Base-by-base conservation (phyloP, 2,797 vertebrate genomes). In the Galaxias olidus region DNA sequence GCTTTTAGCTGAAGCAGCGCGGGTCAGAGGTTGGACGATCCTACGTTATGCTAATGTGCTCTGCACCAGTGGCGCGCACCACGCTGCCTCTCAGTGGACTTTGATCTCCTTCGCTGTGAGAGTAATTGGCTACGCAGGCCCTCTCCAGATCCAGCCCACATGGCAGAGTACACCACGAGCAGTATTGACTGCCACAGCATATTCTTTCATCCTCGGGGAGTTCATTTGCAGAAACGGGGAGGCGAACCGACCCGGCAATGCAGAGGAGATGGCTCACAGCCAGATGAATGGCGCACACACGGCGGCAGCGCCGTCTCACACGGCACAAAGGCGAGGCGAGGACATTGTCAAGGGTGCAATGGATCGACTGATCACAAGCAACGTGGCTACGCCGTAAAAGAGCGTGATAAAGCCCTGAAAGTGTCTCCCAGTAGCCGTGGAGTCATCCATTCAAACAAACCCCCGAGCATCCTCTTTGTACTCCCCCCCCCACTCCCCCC, bases 201-300 rank as follows among this genome's bases (percentile, higher is more conserved):
- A 68, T 81, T 73, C 75, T 77, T 72, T 65, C 68, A 52, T 72
- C 85, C 80, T 1, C 0, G 0, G 85, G 84, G 84, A 76, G 77
- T 86, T 84, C n/a, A 76, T 86, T 83, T 77, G 66, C 65, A 48
- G 72, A 67, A 41, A 18, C 50, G 57, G 65, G 62, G 77, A 81
- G 78, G 63, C 79, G 84, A 83, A 77, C 74, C 78, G 76, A 79
- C 53, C 0, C 66, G 71, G 66, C 81, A 86, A 75, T 84, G 15
- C n/a, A 44, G 15, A 77, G 72, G 61, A 62, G 61, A 71, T 65
- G 61, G 75, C 66, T 50, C 30, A 63, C 44, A 52, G 43, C 1
- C 73, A 86, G 87, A 89, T 86, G 70, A 87, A 88, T 90, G 83
- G 68, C 72, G 71, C 75, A 54, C 71, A 80, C 77, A 73, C 74